Evolutionary conservation across 2,797 vertebrate species (phyloP), one percentile per base, ranked within the genome.

Genomic region (Vultur gryphus): DNA sequence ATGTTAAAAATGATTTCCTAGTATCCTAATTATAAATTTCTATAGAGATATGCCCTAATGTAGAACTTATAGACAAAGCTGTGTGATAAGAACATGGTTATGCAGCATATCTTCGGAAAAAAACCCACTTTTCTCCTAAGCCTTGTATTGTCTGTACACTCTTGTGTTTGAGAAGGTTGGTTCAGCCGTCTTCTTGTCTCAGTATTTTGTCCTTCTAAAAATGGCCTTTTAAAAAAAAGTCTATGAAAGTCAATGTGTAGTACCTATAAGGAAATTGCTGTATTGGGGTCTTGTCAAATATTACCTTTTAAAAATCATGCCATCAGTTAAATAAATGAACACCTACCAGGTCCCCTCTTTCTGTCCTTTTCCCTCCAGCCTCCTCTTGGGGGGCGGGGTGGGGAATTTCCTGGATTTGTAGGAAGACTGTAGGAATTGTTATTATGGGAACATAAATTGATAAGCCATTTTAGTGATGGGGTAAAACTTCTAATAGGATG

Each of bases 201-300:
- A 52, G 39, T 90, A 48, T 93, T 94, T 89, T 93, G 77, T 94
- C 84, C 51, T 87, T 96, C 81, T 91, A 75, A 96, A 97, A 97
- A 96, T 96, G 93, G 94, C 93, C 97, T 97, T 97, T 92, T 16
- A 90, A 85, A 92, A 87, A 77, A 39, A 66, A 57, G 18, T 88
- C 35, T 69, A 29, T 73, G 81, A 76, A 89, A 96, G 67, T 94
- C 24, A 16, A 3, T 81, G 52, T 67, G 17, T 77, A 43, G 41
- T 75, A 94, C 41, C 19, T 73, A 8, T 86, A 84, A 79, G 73
- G 84, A 92, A 89, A 72, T 81, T 57, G 46, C 2, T 5, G 16
- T 87, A 81, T 57, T 81, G 62, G 78, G 66, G 54, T 88, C 66
- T 65, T 84, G 64, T 70, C 66, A 85, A 93, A 59, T 85, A 64